A percentile compares a stretch with the other conserved stretches of the same genome.
These are phyloP conservation scores for Falco cherrug DNA, from an alignment of 2,797 vertebrate species.

Conservation along the genomic window DNA sequence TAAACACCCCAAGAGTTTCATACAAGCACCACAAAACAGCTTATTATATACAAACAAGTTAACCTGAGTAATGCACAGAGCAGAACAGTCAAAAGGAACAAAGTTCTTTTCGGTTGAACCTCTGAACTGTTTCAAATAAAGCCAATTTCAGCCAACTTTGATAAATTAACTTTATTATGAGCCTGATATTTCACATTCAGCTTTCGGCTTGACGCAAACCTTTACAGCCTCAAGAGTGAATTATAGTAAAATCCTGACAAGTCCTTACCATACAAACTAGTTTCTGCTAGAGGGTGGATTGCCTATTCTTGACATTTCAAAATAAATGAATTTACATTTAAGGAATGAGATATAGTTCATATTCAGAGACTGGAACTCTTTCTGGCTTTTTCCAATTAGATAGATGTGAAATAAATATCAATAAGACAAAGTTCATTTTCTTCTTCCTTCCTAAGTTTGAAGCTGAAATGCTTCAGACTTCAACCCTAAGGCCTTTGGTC, in stretches of 20 bases:
- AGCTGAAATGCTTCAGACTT: background rate
- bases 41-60: background rate
- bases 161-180: background rate
- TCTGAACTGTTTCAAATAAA: background rate
- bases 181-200: background rate
- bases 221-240: background rate
- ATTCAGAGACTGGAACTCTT: background rate
- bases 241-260: slow-evolving; percentile 12
- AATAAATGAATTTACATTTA: background rate
- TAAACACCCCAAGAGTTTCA: background rate
- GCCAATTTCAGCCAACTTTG: background rate
- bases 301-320: background rate
- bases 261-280: background rate
- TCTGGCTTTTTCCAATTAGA: background rate
- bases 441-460: background rate
- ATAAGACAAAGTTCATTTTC: background rate
- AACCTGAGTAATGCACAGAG: background rate
- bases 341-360: background rate
- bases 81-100: background rate
- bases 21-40: background rate
- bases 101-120: background rate
- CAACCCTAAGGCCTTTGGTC: background rate
- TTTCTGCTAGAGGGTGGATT: background rate
- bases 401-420: background rate
- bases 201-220: background rate